Percentiles rank a stretch among this genome's conserved stretches.
Evolutionary conservation across 2,113 vertebrate species (phyloP).

Genomic region (Datnioides undecimradiatus): DNA sequence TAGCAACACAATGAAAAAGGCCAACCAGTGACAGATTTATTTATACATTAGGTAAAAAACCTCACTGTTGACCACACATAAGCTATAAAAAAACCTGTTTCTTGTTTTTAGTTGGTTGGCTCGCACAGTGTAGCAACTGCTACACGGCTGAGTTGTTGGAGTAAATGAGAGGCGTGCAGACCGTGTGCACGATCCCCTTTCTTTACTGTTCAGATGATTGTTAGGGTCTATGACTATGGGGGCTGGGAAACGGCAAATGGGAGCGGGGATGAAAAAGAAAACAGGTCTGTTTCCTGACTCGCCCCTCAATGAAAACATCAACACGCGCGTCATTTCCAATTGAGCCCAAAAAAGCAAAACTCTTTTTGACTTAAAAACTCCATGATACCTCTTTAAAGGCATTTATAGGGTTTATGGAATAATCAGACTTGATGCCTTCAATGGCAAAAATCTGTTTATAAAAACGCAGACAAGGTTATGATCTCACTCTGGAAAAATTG

Average conservation of each 20-base stretch:
- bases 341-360: background rate
- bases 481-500: background rate
- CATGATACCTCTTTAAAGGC: background rate
- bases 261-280: background rate
- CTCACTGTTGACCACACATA: background rate
- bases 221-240: background rate
- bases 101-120: background rate
- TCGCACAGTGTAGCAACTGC: background rate
- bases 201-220: background rate
- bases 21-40: background rate
- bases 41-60: background rate
- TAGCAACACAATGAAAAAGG: background rate
- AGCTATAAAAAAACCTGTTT: background rate
- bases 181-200: background rate
- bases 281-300: conserved; percentile 38
- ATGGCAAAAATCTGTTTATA: background rate
- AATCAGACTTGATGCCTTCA: background rate
- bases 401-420: background rate
- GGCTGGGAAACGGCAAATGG: conserved; percentile 3
- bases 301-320: conserved; percentile 16
- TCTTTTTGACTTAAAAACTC: background rate
- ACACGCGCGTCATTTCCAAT: background rate
- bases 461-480: background rate
- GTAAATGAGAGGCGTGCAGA: background rate
- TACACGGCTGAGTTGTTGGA: background rate